phyloP scores from a whole-genome alignment of 2,113 vertebrate genomes.

The Apaloderma vittatum region DNA sequence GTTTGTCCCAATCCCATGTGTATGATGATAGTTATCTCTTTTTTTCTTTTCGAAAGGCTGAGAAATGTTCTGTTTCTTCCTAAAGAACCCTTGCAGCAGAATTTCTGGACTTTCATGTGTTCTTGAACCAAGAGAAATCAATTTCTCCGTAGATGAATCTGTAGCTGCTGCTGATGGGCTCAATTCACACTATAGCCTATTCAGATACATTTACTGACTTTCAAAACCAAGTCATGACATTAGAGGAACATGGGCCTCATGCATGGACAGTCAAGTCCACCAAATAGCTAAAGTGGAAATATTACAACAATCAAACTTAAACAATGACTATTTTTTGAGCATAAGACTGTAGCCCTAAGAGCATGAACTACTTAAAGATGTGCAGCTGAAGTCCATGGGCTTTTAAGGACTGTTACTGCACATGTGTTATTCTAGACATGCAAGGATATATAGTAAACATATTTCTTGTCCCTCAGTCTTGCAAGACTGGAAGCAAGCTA shows the following conservation, averaged over 20 bases:
- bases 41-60: not conserved
- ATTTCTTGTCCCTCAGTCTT: not conserved
- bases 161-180: not conserved
- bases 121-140: not conserved
- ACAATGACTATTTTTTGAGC: not conserved
- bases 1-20: not conserved
- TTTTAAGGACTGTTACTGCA: not conserved
- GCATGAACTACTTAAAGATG: not conserved
- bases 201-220: not conserved
- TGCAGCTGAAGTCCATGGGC: not conserved
- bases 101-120: not conserved
- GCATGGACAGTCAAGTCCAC: not conserved
- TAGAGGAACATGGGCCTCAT: fast-evolving
- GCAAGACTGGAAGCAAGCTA: not conserved
- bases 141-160: not conserved
- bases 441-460: not conserved
- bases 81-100: not conserved
- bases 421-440: not conserved
- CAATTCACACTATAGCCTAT: not conserved
- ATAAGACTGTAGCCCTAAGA: not conserved
- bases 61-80: not conserved
- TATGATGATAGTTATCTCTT: not conserved
- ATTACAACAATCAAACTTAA: not conserved
- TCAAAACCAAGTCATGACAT: not conserved
- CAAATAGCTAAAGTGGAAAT: not conserved